phyloP scores from a whole-genome alignment of 2,113 vertebrate species.

The Podarcis raffonei region DNA sequence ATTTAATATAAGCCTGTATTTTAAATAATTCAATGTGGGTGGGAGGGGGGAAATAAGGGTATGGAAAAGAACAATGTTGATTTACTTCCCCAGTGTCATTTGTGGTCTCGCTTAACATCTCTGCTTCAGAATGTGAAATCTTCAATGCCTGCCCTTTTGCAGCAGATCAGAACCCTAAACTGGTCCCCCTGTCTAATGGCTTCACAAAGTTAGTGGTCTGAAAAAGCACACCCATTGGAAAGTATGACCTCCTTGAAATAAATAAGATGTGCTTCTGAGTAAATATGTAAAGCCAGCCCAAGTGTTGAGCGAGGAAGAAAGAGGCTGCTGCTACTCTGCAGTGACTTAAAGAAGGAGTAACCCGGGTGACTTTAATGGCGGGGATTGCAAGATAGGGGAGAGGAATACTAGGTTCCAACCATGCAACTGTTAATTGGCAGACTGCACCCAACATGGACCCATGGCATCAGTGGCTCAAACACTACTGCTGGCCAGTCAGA shows the following conservation, averaged over 20 bases:
- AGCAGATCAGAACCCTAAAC: too few species aligned
- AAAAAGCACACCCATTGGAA: neutral
- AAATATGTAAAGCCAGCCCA: neutral
- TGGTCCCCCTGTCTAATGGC: neutral
- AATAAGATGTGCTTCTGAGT: neutral
- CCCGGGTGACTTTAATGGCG: neutral
- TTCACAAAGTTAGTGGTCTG: neutral
- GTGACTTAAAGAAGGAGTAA: too few species aligned
- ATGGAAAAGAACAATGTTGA: slow-evolving; percentile 46
- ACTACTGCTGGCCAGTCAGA: neutral
- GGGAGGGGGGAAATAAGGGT: neutral
- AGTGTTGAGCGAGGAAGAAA: neutral
- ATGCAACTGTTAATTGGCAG: neutral
- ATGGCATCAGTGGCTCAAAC: neutral
- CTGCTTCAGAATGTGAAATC: slow-evolving; percentile 63
- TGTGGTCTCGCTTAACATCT: slow-evolving; percentile 54
- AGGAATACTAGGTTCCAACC: neutral
- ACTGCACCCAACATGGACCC: neutral
- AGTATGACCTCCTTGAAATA: neutral
- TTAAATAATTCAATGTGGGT: slow-evolving; percentile 22
- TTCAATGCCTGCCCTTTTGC: slow-evolving; percentile 32
- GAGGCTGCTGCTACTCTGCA: too few species aligned
- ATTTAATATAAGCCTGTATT: slow-evolving; percentile 58
- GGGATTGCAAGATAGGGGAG: neutral
- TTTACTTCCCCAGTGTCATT: slow-evolving; percentile 59